Percentiles rank a stretch among this genome's conserved stretches.
These are phyloP conservation scores for Cydia amplana DNA, from an alignment of 1,140 invertebrate species.

Conservation along the genomic window DNA sequence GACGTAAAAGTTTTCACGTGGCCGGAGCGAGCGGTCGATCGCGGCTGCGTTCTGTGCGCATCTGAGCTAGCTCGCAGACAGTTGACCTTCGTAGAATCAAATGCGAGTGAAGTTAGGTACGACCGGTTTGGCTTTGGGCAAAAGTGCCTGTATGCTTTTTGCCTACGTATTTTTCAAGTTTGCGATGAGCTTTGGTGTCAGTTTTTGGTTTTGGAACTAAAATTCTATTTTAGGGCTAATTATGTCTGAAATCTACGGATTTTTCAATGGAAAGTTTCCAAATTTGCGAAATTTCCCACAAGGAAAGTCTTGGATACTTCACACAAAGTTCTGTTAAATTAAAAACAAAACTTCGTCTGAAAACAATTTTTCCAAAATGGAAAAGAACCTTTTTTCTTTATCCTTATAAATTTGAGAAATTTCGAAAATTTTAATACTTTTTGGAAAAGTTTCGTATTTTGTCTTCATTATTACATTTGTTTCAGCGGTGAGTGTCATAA, in stretches of 20 bases:
- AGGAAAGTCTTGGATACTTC: no score
- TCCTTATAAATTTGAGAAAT: no score
- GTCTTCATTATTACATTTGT: no score
- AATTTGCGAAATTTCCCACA: no score
- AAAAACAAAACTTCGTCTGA: no score
- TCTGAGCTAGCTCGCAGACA: conserved; percentile 44
- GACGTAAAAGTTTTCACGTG: conserved; percentile 51
- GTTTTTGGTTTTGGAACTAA: conserved; percentile 18
- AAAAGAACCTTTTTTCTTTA: no score
- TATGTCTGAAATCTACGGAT: background rate
- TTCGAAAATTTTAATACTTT: no score
- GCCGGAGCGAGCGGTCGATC: conserved; percentile 40
- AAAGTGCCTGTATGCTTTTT: conserved; percentile 54
- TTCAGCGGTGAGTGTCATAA: no score
- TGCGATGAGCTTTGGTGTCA: conserved; percentile 15
- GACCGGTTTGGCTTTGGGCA: conserved; percentile 65
- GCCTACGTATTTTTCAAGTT: conserved; percentile 41
- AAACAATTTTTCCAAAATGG: no score
- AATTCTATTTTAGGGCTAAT: conserved; percentile 8
- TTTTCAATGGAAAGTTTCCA: background rate
- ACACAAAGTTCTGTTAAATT: no score
- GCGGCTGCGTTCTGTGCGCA: conserved; percentile 36
- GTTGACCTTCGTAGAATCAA: conserved; percentile 67
- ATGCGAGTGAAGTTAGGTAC: conserved; percentile 59
- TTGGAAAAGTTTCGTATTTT: no score